A percentile compares a stretch with the other conserved stretches of the same genome.
Evolutionary conservation across 53 echinoderm and acorn worm species (phyloP).

Genomic region (Actinopyga echinites): DNA sequence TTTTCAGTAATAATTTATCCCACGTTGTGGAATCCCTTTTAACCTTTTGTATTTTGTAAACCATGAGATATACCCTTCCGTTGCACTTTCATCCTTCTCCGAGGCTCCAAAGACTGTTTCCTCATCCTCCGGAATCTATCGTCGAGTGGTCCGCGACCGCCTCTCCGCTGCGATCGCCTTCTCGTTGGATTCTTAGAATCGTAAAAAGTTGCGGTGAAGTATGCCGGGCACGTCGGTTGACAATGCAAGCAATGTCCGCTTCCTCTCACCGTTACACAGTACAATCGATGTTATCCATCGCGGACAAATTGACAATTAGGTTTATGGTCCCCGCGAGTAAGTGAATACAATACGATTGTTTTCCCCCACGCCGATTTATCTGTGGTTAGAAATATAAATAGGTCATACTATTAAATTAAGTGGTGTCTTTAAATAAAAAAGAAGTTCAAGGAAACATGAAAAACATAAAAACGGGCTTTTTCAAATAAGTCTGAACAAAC

Average conservation of each 20-base stretch:
- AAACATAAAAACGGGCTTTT: too few relatives aligned
- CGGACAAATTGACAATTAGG: conserved; percentile 33
- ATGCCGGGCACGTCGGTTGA: conserved; percentile 14
- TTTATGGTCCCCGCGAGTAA: conserved; percentile 16
- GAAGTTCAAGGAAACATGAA: too few relatives aligned
- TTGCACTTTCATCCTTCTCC: background rate
- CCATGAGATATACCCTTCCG: background rate
- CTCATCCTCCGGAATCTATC: background rate
- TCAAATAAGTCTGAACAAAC: too few relatives aligned
- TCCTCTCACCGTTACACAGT: background rate
- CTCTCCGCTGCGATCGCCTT: background rate
- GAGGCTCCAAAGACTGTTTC: background rate
- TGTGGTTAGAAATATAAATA: too few relatives aligned
- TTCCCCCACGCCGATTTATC: too few relatives aligned
- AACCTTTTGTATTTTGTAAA: background rate
- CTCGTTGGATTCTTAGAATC: conserved; percentile 10
- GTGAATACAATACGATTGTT: background rate
- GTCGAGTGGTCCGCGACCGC: conserved; percentile 16
- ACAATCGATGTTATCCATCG: background rate
- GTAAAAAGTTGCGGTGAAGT: conserved; percentile 14
- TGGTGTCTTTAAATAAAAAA: too few relatives aligned
- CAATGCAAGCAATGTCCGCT: background rate
- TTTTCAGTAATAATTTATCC: conserved; percentile 8
- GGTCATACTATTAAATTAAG: too few relatives aligned
- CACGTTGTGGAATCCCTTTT: background rate